Conservation (phyloP, 1,140 invertebrate species). For the Parapsyche elsis region DNA sequence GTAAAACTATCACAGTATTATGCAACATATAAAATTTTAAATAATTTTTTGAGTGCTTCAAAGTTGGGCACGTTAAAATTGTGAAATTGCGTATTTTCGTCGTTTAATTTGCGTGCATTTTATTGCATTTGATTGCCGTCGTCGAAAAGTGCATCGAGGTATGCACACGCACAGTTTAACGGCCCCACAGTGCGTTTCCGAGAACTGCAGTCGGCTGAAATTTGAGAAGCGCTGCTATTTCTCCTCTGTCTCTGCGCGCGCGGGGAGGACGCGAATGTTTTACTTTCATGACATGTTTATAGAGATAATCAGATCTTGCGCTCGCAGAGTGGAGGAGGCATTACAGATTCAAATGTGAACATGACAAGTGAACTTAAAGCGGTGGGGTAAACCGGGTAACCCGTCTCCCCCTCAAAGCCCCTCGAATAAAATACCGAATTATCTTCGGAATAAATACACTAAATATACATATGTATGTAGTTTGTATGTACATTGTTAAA, state of each 20-base stretch:
- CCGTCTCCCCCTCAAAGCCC: not conserved
- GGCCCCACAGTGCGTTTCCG: conserved; percentile 11
- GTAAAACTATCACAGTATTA: too few relatives aligned
- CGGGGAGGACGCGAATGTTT: conserved; percentile 40
- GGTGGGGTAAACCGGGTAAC: not conserved
- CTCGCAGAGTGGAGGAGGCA: conserved; percentile 37
- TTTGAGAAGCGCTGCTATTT: conserved; percentile 37
- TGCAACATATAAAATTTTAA: too few relatives aligned
- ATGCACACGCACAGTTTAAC: conserved; percentile 13
- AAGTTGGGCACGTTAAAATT: not conserved
- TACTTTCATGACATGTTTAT: conserved; percentile 51
- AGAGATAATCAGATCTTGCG: conserved; percentile 52
- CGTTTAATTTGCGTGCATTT: not conserved
- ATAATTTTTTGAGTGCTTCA: too few relatives aligned
- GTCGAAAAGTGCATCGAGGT: not conserved
- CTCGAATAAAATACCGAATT: not conserved
- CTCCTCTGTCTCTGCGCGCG: not conserved
- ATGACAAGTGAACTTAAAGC: conserved; percentile 47
- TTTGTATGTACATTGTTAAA: too few relatives aligned
- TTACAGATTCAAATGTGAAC: conserved; percentile 52
- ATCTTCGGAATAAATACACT: not conserved
- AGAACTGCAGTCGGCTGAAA: conserved; percentile 33
- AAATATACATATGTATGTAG: not conserved
- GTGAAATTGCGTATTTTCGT: not conserved
- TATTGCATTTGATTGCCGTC: conserved; percentile 1